phyloP scores from a whole-genome alignment of 2,888 invertebrate species.

The Erebia aethiops region DNA sequence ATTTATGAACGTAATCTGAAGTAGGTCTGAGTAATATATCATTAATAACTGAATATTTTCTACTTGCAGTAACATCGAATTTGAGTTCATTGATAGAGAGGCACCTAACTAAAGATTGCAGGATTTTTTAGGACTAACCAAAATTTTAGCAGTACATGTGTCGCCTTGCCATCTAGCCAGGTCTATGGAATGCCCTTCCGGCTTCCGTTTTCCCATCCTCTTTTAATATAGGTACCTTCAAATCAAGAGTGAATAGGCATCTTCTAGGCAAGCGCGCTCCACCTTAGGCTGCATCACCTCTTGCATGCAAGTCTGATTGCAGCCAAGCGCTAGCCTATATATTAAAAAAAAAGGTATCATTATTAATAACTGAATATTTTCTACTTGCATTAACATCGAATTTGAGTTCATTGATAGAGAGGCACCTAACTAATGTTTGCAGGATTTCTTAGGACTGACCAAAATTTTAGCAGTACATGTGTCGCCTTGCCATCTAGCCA shows the following conservation, averaged over 20 bases:
- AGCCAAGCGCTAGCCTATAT: too few relatives aligned
- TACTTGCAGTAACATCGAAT: neutral
- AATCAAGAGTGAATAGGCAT: too few relatives aligned
- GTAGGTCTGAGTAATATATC: too few relatives aligned
- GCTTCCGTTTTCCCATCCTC: too few relatives aligned
- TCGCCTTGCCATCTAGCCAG: constrained; percentile 58
- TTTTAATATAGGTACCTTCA: too few relatives aligned
- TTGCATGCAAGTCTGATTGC: too few relatives aligned
- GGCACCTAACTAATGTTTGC: neutral
- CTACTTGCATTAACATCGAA: neutral
- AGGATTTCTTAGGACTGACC: constrained; percentile 34
- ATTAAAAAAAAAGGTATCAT: too few relatives aligned
- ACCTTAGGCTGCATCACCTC: too few relatives aligned
- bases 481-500: constrained; percentile 58
- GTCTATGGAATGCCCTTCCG: too few relatives aligned
- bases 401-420: neutral
- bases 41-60: neutral
- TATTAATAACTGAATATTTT: neutral
- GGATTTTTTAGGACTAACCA: constrained; percentile 38
- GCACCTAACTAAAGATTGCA: neutral
- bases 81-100: neutral
- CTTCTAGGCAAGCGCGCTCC: too few relatives aligned
- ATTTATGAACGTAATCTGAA: too few relatives aligned
- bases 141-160: constrained; percentile 60
- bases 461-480: constrained; percentile 60